Evolutionary conservation across 1,140 invertebrate genomes (phyloP).

Genomic region (Zaprionus ghesquierei): DNA sequence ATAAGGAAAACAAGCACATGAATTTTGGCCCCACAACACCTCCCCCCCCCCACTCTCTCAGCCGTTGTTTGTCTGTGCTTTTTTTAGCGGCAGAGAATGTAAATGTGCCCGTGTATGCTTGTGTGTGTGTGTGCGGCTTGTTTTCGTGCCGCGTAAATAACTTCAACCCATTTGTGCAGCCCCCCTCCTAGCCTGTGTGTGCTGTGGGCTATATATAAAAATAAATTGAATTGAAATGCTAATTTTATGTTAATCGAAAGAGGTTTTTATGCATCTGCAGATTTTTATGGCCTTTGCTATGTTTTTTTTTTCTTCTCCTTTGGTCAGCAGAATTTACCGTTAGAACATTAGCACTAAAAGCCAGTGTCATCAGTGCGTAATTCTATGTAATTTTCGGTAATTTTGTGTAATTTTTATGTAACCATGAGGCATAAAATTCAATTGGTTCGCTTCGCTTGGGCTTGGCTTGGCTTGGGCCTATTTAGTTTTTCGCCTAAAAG

Average conservation of each 20-base stretch:
- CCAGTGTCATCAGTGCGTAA: constrained; percentile 56
- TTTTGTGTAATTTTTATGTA: constrained; percentile 59
- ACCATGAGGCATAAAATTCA: constrained; percentile 59
- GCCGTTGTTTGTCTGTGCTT: constrained; percentile 16
- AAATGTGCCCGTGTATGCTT: constrained; percentile 44
- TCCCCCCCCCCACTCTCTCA: neutral
- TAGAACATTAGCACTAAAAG: constrained; percentile 70
- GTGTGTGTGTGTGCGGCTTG: constrained; percentile 21
- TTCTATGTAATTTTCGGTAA: constrained; percentile 55
- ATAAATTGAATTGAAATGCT: constrained; percentile 80
- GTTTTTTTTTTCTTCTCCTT: constrained; percentile 29
- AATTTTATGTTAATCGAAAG: constrained; percentile 81
- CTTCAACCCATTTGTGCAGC: constrained; percentile 72
- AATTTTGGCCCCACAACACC: constrained; percentile 45
- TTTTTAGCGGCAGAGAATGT: constrained; percentile 63
- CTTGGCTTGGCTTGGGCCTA: too few relatives aligned
- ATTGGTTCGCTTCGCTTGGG: constrained; percentile 25
- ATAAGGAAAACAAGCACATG: constrained; percentile 38
- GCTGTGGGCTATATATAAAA: constrained; percentile 72
- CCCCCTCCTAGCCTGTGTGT: too few relatives aligned
- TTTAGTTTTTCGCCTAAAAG: constrained; percentile 62
- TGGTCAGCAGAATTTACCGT: constrained; percentile 61
- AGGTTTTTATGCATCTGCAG: constrained; percentile 74
- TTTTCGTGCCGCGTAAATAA: constrained; percentile 62
- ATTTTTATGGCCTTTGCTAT: constrained; percentile 60